Conservation (phyloP, 92 coral and sea anemone genomes). For the Zoanthus sansibaricus region DNA sequence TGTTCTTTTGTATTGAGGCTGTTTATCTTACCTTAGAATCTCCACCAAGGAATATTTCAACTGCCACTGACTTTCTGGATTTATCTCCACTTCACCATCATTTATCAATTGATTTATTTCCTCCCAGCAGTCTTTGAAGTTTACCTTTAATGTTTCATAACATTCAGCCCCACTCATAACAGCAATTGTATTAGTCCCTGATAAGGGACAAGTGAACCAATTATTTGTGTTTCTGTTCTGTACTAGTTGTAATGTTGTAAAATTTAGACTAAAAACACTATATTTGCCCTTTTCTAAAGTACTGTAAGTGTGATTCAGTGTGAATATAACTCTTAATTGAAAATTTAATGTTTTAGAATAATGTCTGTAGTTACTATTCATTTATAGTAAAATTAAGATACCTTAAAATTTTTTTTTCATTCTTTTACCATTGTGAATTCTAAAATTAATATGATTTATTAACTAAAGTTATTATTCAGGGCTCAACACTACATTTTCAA, state of each 20-base stretch:
- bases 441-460: no score
- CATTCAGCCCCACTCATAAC: slow-evolving; percentile 62
- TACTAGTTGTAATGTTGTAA: neutral
- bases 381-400: no score
- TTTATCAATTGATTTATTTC: slow-evolving; percentile 55
- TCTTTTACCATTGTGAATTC: no score
- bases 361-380: no score
- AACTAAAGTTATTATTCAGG: no score
- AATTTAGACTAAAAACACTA: neutral
- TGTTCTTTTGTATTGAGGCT: neutral
- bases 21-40: neutral
- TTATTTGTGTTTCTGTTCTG: neutral
- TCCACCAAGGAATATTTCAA: slow-evolving; percentile 46
- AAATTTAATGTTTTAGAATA: no score
- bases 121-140: slow-evolving; percentile 48
- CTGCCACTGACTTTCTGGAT: slow-evolving; percentile 50
- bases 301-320: no score
- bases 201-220: slow-evolving; percentile 1
- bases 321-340: no score
- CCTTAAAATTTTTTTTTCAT: no score
- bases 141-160: slow-evolving; percentile 31
- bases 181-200: slow-evolving; percentile 61
- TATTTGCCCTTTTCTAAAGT: neutral
- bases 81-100: slow-evolving; percentile 65
- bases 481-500: no score